Evolutionary conservation across 2,888 invertebrate species (phyloP).

Genomic region (Meliscaeva auricollis): DNA sequence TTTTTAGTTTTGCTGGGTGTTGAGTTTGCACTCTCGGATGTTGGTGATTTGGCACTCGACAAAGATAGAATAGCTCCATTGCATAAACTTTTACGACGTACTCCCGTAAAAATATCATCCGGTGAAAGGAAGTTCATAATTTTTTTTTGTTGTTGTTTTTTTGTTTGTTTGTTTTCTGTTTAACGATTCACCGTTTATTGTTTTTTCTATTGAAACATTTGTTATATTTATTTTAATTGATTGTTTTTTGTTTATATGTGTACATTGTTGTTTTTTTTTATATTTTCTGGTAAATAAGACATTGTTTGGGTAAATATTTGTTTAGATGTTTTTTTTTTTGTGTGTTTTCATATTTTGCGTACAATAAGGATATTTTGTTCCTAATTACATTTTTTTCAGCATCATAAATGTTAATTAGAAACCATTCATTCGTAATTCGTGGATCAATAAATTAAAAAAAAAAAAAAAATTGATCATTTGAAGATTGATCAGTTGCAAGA

Average conservation of each 20-base stretch:
- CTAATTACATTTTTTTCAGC: background rate
- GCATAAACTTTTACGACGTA: conserved; percentile 82
- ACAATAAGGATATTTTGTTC: conserved; percentile 39
- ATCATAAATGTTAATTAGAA: background rate
- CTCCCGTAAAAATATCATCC: conserved; percentile 81
- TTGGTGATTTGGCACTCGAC: conserved; percentile 72
- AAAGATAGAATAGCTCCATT: conserved; percentile 80
- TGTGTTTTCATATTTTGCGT: conserved; percentile 36
- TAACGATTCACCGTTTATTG: conserved; percentile 17
- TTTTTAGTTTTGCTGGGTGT: conserved; percentile 80
- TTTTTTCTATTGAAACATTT: conserved; percentile 11
- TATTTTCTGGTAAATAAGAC: background rate
- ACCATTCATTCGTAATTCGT: too few relatives aligned
- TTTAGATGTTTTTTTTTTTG: background rate
- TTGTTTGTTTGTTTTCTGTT: conserved; percentile 24
- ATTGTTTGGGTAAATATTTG: conserved; percentile 21
- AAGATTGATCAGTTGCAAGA: too few relatives aligned
- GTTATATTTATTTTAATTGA: background rate
- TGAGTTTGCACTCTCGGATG: conserved; percentile 76
- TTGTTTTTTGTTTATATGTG: conserved; percentile 18
- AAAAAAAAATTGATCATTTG: background rate
- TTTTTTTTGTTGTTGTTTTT: conserved; percentile 39
- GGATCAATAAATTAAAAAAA: background rate
- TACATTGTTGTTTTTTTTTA: conserved; percentile 30
- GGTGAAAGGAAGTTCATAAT: conserved; percentile 82